Conservation (phyloP, 2,888 invertebrate genomes). For the Sphecodes monilicornis region DNA sequence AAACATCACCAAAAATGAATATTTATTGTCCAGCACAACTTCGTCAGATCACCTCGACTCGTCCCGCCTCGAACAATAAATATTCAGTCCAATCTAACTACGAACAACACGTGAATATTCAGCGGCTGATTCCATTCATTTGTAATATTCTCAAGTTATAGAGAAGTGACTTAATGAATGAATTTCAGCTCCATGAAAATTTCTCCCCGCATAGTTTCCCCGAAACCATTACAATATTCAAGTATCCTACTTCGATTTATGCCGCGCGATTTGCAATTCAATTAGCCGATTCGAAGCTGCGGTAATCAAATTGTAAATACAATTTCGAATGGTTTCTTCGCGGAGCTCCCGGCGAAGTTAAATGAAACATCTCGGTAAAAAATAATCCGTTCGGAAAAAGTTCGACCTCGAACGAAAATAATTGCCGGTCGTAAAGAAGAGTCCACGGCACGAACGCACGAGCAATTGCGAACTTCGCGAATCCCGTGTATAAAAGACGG, state of each 20-base stretch:
- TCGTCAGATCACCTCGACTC: not conserved
- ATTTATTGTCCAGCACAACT: not conserved
- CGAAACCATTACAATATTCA: not conserved
- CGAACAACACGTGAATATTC: not conserved
- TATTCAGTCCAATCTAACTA: not conserved
- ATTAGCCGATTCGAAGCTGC: not conserved
- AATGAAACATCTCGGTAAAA: slow-evolving; percentile 4
- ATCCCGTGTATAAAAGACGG: not conserved
- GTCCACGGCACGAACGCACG: not conserved
- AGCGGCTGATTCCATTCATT: not conserved
- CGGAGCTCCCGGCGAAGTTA: not conserved
- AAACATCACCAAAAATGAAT: slow-evolving; percentile 1
- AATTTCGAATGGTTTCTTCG: not conserved
- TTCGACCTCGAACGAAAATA: slow-evolving; percentile 8
- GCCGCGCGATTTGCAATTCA: not conserved
- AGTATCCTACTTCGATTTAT: not conserved
- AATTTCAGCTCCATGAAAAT: not conserved
- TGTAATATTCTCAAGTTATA: not conserved
- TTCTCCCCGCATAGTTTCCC: not conserved
- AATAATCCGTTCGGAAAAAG: not conserved
- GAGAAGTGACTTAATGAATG: slow-evolving; percentile 3
- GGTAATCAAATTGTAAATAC: not conserved
- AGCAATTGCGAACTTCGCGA: not conserved
- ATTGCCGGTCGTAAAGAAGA: not conserved
- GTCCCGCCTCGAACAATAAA: not conserved